Conservation (phyloP, 1,140 invertebrate species). For the Sinella curviseta region DNA sequence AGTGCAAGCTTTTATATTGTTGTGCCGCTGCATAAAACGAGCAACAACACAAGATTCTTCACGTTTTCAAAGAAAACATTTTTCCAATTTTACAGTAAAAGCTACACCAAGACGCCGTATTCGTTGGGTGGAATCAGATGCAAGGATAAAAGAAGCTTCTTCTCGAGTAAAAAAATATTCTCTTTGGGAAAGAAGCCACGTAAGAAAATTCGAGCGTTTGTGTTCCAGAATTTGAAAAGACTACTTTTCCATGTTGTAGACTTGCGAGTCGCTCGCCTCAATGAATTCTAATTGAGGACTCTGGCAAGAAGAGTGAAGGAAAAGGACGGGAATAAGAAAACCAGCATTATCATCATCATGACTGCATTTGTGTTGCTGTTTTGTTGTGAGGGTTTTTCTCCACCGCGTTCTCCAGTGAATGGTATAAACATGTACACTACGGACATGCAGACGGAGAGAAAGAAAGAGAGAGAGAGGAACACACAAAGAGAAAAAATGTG, state of each 20-base stretch:
- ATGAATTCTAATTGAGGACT: conserved; percentile 18
- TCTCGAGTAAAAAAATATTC: neutral
- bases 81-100: neutral
- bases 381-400: neutral
- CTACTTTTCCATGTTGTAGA: neutral
- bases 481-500: neutral
- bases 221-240: neutral
- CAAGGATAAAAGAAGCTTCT: conserved; percentile 6
- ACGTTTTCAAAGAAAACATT: too few relatives aligned
- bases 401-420: neutral
- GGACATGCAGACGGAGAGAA: neutral
- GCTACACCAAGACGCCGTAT: neutral
- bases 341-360: neutral
- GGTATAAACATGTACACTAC: neutral
- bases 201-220: neutral
- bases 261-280: conserved; percentile 4
- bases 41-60: too few relatives aligned
- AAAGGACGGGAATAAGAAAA: neutral
- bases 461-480: neutral
- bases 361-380: neutral
- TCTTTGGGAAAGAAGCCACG: neutral
- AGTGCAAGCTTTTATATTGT: neutral
- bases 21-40: neutral
- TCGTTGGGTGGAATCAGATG: neutral
- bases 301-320: neutral